phyloP scores from a whole-genome alignment of 2,888 invertebrate species.

The Ectemnius continuus region DNA sequence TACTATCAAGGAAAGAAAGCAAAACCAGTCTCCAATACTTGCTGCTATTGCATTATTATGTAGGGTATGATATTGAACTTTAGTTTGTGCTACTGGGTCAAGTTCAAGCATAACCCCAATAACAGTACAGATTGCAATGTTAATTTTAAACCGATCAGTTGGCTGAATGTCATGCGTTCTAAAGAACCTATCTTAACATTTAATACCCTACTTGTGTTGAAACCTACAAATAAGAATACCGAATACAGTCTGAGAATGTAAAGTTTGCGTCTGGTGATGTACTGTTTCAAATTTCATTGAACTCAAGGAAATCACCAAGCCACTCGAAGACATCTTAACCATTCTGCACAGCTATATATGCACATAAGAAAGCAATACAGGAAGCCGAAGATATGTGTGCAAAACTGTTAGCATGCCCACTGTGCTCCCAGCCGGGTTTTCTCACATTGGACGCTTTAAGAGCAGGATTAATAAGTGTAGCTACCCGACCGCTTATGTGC shows the following conservation, averaged over 20 bases:
- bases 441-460: conserved; percentile 85
- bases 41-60: conserved; percentile 7
- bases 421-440: conserved; percentile 88
- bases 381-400: conserved; percentile 68
- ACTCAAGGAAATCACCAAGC: too few species aligned
- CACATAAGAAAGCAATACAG: conserved; percentile 21
- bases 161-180: conserved; percentile 24
- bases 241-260: not conserved
- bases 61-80: conserved; percentile 29
- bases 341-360: not conserved
- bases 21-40: conserved; percentile 18
- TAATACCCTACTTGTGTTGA: not conserved
- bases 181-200: conserved; percentile 20
- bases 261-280: conserved; percentile 1
- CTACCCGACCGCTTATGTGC: conserved; percentile 86
- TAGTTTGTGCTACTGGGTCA: conserved; percentile 60
- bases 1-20: conserved; percentile 27
- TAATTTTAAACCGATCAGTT: conserved; percentile 59
- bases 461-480: conserved; percentile 86
- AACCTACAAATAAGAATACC: not conserved
- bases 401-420: conserved; percentile 84
- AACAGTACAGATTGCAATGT: conserved; percentile 56
- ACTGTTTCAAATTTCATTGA: not conserved
- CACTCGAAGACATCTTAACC: too few species aligned
- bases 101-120: conserved; percentile 67